Evolutionary conservation across 2,888 invertebrate genomes (phyloP), one percentile per base, ranked within the genome.

Genomic region (Epinotia demarniana): DNA sequence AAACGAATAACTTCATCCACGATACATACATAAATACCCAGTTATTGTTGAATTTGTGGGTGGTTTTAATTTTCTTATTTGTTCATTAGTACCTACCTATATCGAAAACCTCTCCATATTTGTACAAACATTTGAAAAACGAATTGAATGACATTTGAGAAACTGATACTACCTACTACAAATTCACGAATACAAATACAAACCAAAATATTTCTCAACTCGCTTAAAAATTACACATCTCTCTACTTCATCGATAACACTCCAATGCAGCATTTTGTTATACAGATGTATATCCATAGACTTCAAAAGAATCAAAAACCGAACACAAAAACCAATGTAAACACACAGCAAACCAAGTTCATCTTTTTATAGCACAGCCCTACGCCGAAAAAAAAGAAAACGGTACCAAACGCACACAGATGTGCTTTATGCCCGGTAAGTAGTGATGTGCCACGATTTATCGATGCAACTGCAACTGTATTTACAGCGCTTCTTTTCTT

Each of bases 301-400:
- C 75, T 67, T 75, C 75, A 75, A 75, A 69, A 75, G 75, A 72
- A 61, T 61, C 55, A 70, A 67, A 75, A 71, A 75, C 72, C 75
- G 72, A 75, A 67, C 71, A 75, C 72, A 67, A 75, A 75, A 75
- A 75, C 70, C 55, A 72, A 75, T 75, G 75, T 75, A 75, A 75
- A 75, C 75, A 75, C 72, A 67, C 27, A 75, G 71, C 67, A 72
- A 77, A 73, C 77, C 77, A 77, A 77, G 77, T 77, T 77, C 77
- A 77, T 77, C 77, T 74, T 77, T 77, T 71, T 71, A 77, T 77
- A 77, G 77, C 71, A 3, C 75, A 61, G 77, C 74, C 73, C 70
- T 77, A 77, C 74, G 67, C 75, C 62, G 69, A 77, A 77, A 76
- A 76, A 74, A 66, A 67, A 73, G 69, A 73, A 74, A 77, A 67